These are phyloP conservation scores for Amphipyra tragopoginis DNA, from an alignment of 2,888 invertebrate species.

Conservation along the genomic window DNA sequence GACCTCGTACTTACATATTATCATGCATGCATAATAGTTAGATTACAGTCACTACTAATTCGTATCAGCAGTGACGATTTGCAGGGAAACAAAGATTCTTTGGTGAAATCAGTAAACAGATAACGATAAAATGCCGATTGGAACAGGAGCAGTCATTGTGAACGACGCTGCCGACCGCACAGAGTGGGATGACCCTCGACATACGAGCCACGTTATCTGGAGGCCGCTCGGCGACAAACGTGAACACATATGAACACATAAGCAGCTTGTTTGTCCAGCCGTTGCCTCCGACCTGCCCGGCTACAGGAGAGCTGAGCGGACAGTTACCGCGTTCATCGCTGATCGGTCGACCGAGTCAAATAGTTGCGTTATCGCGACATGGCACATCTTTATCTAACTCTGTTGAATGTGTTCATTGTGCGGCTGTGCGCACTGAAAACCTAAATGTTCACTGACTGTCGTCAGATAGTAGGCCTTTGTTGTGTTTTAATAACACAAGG, in stretches of 20 bases:
- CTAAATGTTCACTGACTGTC: constrained; percentile 16
- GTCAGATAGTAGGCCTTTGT: not conserved
- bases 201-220: not conserved
- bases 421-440: not conserved
- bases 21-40: not conserved
- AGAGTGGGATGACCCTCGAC: not conserved
- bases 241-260: not conserved
- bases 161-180: not conserved
- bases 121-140: constrained; percentile 27
- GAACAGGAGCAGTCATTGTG: constrained; percentile 16
- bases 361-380: constrained; percentile 13
- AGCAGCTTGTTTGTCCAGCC: not conserved
- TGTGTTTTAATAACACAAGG: not conserved
- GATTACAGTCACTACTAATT: constrained; percentile 10
- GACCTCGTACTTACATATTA: constrained; percentile 9
- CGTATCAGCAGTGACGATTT: constrained; percentile 24
- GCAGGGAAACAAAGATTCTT: constrained; percentile 33
- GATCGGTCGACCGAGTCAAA: not conserved
- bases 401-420: not conserved
- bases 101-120: constrained; percentile 28
- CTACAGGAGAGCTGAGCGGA: constrained; percentile 2
- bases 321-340: constrained; percentile 3
- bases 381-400: not conserved
- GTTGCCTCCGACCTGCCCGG: not conserved
- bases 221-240: not conserved